These are phyloP conservation scores for Mesopsocus fuscifrons DNA, from an alignment of 2,888 invertebrate species.

Conservation along the genomic window DNA sequence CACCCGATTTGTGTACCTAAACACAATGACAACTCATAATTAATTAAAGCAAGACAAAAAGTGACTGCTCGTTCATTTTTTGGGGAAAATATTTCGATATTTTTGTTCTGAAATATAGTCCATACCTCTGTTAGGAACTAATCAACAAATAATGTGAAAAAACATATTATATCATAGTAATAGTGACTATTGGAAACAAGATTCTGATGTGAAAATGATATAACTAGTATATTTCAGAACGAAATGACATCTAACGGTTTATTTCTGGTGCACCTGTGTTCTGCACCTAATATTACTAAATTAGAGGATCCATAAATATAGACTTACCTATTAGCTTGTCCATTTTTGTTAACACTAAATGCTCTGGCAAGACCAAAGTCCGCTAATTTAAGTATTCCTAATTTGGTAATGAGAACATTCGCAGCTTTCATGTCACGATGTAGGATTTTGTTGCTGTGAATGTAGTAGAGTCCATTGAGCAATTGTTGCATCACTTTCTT, in stretches of 20 bases:
- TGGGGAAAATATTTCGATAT: too few species aligned
- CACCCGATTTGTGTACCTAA: slow-evolving; percentile 89
- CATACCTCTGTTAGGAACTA: neutral
- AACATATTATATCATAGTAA: too few species aligned
- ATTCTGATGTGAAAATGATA: too few species aligned
- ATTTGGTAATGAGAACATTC: slow-evolving; percentile 91
- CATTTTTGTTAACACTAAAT: slow-evolving; percentile 73
- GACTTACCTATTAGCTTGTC: slow-evolving; percentile 46
- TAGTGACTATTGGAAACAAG: too few species aligned
- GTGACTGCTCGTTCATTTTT: too few species aligned
- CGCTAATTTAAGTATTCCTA: slow-evolving; percentile 83
- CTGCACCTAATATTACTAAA: too few species aligned
- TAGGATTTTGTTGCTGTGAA: slow-evolving; percentile 87
- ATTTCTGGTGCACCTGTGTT: too few species aligned
- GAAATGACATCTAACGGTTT: too few species aligned
- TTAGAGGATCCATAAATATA: too few species aligned
- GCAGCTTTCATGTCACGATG: slow-evolving; percentile 99
- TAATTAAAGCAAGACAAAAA: too few species aligned
- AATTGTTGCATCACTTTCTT: slow-evolving; percentile 84
- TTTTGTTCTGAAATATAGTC: neutral
- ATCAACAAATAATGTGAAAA: too few species aligned
- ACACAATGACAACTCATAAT: slow-evolving; percentile 3
- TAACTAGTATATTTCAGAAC: too few species aligned
- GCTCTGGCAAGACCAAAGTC: slow-evolving; percentile 96
- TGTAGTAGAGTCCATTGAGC: slow-evolving; percentile 80